phyloP scores from a whole-genome alignment of 2,113 vertebrate species.

The Copsychus sechellarum region DNA sequence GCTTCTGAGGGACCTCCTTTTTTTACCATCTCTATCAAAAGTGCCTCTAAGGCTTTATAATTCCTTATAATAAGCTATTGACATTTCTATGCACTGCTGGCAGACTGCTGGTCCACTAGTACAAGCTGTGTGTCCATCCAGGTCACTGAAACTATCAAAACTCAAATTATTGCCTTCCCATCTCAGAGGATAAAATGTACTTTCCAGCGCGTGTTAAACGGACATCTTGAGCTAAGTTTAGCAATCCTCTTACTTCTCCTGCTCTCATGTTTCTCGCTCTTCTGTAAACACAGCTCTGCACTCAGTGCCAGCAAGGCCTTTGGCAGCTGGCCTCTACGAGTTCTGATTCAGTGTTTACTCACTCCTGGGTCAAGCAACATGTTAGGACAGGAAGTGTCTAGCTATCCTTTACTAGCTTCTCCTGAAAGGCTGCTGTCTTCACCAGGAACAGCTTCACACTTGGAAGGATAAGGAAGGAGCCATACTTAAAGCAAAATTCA shows the following conservation, averaged over 20 bases:
- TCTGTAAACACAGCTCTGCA: constrained; percentile 37
- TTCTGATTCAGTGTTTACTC: constrained; percentile 61
- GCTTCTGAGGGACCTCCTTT: not conserved
- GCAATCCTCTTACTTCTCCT: constrained; percentile 17
- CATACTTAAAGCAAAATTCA: not conserved
- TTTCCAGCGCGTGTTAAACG: constrained; percentile 34
- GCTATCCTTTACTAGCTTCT: constrained; percentile 51
- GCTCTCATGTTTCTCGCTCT: constrained; percentile 46
- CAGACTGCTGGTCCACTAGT: not conserved
- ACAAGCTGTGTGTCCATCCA: not conserved
- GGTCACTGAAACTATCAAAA: not conserved
- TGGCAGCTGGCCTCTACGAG: constrained; percentile 62
- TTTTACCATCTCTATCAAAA: not conserved
- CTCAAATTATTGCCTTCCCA: not conserved
- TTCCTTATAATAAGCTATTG: not conserved
- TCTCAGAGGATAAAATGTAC: constrained; percentile 41
- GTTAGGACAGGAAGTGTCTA: constrained; percentile 58
- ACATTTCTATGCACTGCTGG: not conserved
- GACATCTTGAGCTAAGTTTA: constrained; percentile 61
- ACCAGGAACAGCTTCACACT: not conserved
- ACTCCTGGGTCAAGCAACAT: constrained; percentile 52
- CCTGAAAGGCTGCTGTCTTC: constrained; percentile 27
- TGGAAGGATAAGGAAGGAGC: not conserved
- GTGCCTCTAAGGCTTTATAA: not conserved
- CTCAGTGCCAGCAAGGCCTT: not conserved